phyloP scores from a whole-genome alignment of 2,113 vertebrate genomes.

The Dicerorhinus sumatrensis region DNA sequence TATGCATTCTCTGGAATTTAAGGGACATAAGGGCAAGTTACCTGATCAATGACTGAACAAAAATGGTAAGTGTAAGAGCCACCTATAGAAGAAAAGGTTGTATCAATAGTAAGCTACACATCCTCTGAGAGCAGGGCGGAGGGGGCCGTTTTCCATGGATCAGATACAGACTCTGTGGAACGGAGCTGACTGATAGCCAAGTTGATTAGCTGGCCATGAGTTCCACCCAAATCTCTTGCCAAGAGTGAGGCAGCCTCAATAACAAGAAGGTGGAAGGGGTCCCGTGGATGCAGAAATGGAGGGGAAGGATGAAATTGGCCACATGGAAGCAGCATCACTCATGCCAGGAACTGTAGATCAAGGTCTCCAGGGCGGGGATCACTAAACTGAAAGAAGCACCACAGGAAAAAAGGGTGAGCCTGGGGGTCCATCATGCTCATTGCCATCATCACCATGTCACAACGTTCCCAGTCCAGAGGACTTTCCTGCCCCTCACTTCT shows the following conservation, averaged over 20 bases:
- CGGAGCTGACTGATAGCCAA: background rate
- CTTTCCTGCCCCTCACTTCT: background rate
- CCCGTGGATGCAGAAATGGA: background rate
- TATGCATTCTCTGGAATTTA: background rate
- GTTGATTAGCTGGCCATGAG: background rate
- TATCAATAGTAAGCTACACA: background rate
- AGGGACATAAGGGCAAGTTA: background rate
- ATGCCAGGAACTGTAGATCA: background rate
- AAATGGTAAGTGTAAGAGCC: background rate
- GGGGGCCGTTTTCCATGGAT: background rate
- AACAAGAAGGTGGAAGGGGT: background rate
- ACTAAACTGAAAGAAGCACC: background rate
- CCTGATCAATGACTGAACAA: background rate
- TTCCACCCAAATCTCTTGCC: background rate
- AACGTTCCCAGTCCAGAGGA: background rate
- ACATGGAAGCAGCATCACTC: background rate
- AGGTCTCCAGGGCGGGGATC: background rate
- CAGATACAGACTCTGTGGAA: background rate
- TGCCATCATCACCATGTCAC: background rate
- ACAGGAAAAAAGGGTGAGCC: background rate
- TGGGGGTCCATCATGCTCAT: background rate
- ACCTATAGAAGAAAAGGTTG: background rate
- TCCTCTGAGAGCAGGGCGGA: background rate
- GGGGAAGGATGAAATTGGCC: background rate
- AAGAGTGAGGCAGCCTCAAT: background rate